Evolutionary conservation across 2,797 vertebrate genomes (phyloP), one percentile per base, ranked within the genome.

Genomic region (Urocyon cinereoargenteus): DNA sequence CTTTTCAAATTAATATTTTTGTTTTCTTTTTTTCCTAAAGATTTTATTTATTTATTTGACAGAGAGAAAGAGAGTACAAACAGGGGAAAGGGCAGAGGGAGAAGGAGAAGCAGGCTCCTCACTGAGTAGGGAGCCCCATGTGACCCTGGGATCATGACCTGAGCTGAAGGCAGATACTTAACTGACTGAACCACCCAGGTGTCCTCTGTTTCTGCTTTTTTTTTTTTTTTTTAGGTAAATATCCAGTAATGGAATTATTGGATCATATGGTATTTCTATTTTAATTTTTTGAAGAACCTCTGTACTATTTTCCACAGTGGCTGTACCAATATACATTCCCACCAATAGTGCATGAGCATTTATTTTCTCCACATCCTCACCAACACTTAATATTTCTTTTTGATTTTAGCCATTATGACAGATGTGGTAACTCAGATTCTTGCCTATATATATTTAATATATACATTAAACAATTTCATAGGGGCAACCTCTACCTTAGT

Each of bases 391-490:
- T 72, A 45, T 73, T 73, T 73, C 36, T 73, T 45, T 73, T 73
- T 45, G 2, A 73, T 73, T 73, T 73, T 45, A 45, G 13, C 36
- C 70, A 73, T 68, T 73, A 24, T 73, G 70, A 45, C 34, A 40
- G 36, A 36, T 15, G 3, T 73, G 36, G 22, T 45, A 28, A 87
- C n/a, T 91, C 40, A 61, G 21, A 79, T 59, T 89, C 40, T 92
- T 83, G 45, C 34, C n/a, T 53, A 36, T 61, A 24, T 86, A 68
- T 45, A 45, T 45, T 45, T 45, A 45, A 45, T 45, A 45, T 8
- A 45, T 45, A 45, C 40, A 45, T 75, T 82, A 86, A 94, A 75
- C 40, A 94, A 62, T 83, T 94, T 94, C 45, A 84, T 11, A 79
- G 34, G 28, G 55, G 10, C 15, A 86, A 75, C 12, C 9, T 75